A percentile compares a stretch with the other conserved stretches of the same genome.
Conservation (phyloP, 2,888 invertebrate species). For the Junonia oenone region DNA sequence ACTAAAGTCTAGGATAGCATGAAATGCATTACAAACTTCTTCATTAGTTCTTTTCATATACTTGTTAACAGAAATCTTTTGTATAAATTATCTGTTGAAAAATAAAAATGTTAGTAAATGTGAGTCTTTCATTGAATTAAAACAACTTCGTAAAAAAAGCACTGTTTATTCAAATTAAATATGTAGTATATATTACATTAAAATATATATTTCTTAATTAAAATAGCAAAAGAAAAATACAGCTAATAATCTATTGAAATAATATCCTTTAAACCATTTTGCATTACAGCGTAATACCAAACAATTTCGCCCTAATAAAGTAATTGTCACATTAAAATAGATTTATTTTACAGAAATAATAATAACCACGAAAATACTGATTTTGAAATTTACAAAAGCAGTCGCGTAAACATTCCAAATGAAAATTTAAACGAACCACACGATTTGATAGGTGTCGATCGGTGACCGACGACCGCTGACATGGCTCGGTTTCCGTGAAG, state of each 20-base stretch:
- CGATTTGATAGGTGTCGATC: neutral
- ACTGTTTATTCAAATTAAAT: slow-evolving; percentile 79
- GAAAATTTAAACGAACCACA: slow-evolving; percentile 1
- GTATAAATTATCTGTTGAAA: slow-evolving; percentile 58
- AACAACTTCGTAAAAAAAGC: slow-evolving; percentile 59
- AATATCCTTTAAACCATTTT: slow-evolving; percentile 68
- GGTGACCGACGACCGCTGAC: slow-evolving; percentile 21
- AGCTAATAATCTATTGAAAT: slow-evolving; percentile 74
- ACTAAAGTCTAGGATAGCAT: slow-evolving; percentile 30
- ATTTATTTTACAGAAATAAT: slow-evolving; percentile 54
- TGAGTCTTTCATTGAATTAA: slow-evolving; percentile 10
- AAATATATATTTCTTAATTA: slow-evolving; percentile 74
- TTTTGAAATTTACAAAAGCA: slow-evolving; percentile 27
- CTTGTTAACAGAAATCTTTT: slow-evolving; percentile 38
- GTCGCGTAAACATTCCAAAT: slow-evolving; percentile 20
- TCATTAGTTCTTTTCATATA: slow-evolving; percentile 42
- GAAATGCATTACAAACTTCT: slow-evolving; percentile 43
- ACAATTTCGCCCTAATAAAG: slow-evolving; percentile 55
- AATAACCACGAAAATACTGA: slow-evolving; percentile 66
- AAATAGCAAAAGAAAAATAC: slow-evolving; percentile 75
- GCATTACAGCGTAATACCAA: slow-evolving; percentile 59
- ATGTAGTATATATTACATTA: slow-evolving; percentile 74
- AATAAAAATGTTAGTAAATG: slow-evolving; percentile 46
- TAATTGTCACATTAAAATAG: slow-evolving; percentile 51
- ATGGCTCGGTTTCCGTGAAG: slow-evolving; percentile 20